Base-by-base conservation (phyloP, 2,113 vertebrate genomes). In the Carettochelys insculpta region DNA sequence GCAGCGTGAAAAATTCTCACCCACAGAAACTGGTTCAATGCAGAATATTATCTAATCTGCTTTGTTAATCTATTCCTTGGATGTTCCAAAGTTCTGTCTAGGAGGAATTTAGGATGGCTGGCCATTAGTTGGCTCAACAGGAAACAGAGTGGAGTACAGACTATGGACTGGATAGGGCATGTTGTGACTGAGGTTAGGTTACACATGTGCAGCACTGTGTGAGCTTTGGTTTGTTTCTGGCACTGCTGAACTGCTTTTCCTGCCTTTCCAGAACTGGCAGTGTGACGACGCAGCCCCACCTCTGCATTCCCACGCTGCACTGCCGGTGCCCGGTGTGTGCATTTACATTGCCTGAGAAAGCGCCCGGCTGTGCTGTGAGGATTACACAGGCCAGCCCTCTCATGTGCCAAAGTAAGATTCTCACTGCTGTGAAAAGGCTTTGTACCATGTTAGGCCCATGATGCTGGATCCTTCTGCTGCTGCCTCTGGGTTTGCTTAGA, bases 401-500 rank as follows among this genome's bases (percentile, higher is more conserved):
- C 61, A n/a, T n/a, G n/a, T n/a, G n/a, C 53, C 6, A 11, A 38
- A 73, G 38, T 12, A 29, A 43, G 24, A 73, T 25, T 43, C 68
- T 22, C 22, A 43, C 20, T 22, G 20, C 68, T 5, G 2, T 6
- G 71, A 9, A 75, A 56, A 38, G 61, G 41, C 12, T 73, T 27
- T 73, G 71, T 11, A 73, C 41, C 12, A 8, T 4, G 45, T 73
- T 27, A 43, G 71, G 22, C 41, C 24, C 24, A 4, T 45, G 34
- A 43, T 2, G 24, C 77, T 54, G 29, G n/a, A 41, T 79, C 48
- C 1, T 0, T 0, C 81, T n/a, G 50, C 24, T 13, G 48, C 12
- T 85, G 17, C 61, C 11, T 80, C 71, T 47, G 0, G 0, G 2
- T 7, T 41, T 50, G 2, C 0, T 41, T 58, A 50, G 48, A n/a